Percentiles rank a stretch among this genome's conserved stretches.
Evolutionary conservation across 2,797 vertebrate species (phyloP).

Genomic region (Rallus crepitans): DNA sequence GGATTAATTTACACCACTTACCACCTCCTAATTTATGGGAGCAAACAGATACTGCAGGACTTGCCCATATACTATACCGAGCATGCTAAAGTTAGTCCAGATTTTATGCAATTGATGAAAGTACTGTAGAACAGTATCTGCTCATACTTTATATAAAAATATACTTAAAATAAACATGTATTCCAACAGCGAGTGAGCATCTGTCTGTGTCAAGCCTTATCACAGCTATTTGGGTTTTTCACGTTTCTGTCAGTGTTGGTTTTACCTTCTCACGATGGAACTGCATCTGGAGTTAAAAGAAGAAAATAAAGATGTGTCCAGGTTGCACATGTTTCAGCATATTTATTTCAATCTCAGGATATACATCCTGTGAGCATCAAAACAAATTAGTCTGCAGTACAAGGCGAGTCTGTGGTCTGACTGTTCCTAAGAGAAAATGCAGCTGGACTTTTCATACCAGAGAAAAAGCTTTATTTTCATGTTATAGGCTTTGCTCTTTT

Average conservation of each 20-base stretch:
- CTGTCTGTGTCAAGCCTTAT: slow-evolving; percentile 2
- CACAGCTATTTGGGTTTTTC: background rate
- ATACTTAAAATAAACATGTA: background rate
- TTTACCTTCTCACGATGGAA: slow-evolving; percentile 12
- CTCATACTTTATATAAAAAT: background rate
- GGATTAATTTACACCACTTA: background rate
- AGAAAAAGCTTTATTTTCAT: background rate
- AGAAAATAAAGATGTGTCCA: slow-evolving; percentile 17
- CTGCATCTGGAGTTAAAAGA: background rate
- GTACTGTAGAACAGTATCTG: background rate
- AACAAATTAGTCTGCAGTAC: slow-evolving; percentile 36
- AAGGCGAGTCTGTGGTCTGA: background rate
- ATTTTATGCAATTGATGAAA: background rate
- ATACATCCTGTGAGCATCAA: slow-evolving; percentile 59
- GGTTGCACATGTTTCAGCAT: background rate
- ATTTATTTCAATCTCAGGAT: slow-evolving; percentile 33
- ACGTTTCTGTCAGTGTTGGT: background rate
- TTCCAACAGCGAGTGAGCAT: background rate
- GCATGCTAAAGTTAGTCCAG: background rate
- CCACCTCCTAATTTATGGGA: background rate
- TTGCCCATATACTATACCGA: background rate
- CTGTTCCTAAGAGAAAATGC: slow-evolving; percentile 26
- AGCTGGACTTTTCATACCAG: background rate
- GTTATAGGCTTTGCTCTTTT: background rate
- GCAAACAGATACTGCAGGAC: background rate